phyloP scores from a whole-genome alignment of 2,797 vertebrate genomes.

The Rhyacichthys aspro region DNA sequence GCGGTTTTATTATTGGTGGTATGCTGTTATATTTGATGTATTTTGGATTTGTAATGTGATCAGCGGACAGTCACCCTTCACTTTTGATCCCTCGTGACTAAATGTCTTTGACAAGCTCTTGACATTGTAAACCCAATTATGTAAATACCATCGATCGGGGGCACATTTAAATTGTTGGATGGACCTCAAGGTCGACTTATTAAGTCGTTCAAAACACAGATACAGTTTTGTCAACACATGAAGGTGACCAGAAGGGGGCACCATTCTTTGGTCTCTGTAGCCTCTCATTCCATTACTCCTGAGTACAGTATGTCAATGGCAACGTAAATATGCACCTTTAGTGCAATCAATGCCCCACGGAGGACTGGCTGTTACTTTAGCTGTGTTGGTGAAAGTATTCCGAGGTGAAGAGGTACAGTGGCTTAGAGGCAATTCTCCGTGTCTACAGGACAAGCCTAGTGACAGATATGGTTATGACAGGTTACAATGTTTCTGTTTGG shows the following conservation, averaged over 20 bases:
- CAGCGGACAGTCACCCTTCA: slow-evolving; percentile 38
- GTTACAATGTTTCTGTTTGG: not conserved
- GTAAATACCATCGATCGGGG: slow-evolving; percentile 56
- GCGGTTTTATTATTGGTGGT: too few species aligned
- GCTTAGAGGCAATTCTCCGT: slow-evolving; percentile 42
- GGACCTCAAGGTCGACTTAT: slow-evolving; percentile 52
- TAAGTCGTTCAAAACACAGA: slow-evolving; percentile 61
- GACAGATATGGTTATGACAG: slow-evolving; percentile 25
- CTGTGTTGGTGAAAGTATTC: slow-evolving; percentile 56
- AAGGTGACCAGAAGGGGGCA: slow-evolving; percentile 39
- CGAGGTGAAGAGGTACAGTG: slow-evolving; percentile 58
- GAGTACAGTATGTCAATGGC: too few species aligned
- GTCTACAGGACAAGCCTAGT: slow-evolving; percentile 45
- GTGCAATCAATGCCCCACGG: slow-evolving; percentile 69
- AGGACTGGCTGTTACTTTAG: slow-evolving; percentile 68
- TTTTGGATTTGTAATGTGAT: too few species aligned
- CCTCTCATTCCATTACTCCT: slow-evolving; percentile 60
- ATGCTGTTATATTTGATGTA: too few species aligned
- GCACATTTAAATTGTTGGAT: slow-evolving; percentile 46
- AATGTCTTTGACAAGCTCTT: slow-evolving; percentile 49
- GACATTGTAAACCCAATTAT: slow-evolving; percentile 73
- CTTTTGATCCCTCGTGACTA: slow-evolving; percentile 19
- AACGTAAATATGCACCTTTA: slow-evolving; percentile 75
- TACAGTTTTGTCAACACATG: slow-evolving; percentile 28
- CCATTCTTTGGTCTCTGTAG: slow-evolving; percentile 38